Percentiles rank a stretch among this genome's conserved stretches.
Conservation (phyloP, 2,113 vertebrate genomes). For the Mormyrus lacerda region DNA sequence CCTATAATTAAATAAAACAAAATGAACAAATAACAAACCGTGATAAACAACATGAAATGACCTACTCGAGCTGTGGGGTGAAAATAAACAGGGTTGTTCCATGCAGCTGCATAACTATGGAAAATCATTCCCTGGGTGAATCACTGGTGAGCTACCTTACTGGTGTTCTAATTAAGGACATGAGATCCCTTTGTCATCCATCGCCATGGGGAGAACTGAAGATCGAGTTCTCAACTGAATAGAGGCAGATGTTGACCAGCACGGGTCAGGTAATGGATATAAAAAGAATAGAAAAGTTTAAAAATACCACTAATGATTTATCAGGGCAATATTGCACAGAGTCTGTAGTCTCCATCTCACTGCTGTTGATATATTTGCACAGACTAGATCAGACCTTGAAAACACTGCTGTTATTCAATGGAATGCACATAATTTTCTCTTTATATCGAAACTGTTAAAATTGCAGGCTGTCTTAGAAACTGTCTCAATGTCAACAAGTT, state of each 20-base stretch:
- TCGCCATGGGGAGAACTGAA: not conserved
- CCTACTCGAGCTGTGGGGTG: not conserved
- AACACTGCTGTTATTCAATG: too few species aligned
- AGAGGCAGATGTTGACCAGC: not conserved
- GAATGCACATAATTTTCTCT: too few species aligned
- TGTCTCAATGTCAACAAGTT: too few species aligned
- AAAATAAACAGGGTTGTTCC: not conserved
- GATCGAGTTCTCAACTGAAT: not conserved
- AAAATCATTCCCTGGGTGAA: not conserved
- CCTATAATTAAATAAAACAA: not conserved
- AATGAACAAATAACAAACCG: not conserved
- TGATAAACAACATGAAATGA: not conserved
- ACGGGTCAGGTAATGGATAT: not conserved
- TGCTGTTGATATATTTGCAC: too few species aligned
- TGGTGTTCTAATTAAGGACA: not conserved
- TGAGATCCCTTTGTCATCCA: not conserved
- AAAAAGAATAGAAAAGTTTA: not conserved
- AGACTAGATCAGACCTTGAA: too few species aligned
- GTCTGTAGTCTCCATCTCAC: too few species aligned
- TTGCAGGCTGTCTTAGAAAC: too few species aligned
- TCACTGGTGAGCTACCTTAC: not conserved
- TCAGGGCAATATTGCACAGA: too few species aligned
- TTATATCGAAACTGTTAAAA: too few species aligned
- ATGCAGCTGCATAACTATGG: not conserved
- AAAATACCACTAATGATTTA: not conserved